These are phyloP conservation scores for Oopsacas minuta DNA, from an alignment of 37 sponge, comb jelly and placozoan species.

Conservation along the genomic window DNA sequence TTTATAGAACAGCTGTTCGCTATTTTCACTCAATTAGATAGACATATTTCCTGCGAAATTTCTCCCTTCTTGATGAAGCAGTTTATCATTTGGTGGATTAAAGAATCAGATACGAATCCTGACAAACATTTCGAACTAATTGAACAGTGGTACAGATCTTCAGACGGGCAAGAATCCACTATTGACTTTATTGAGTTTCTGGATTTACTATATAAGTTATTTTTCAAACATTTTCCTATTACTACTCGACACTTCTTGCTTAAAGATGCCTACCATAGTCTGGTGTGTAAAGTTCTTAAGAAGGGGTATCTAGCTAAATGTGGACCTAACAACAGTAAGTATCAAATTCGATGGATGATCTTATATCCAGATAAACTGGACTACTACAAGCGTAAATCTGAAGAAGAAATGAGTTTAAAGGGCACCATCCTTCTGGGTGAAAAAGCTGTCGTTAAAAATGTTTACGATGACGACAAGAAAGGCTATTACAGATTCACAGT, in stretches of 20 bases:
- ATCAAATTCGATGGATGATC: not conserved
- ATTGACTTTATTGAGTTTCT: constrained; percentile 2
- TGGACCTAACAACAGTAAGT: not conserved
- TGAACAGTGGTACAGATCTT: not conserved
- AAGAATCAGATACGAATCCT: not conserved
- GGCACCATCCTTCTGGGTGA: not conserved
- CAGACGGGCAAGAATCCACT: not conserved
- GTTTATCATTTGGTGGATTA: not conserved
- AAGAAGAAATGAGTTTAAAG: not conserved
- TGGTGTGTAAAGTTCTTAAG: not conserved
- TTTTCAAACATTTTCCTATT: not conserved
- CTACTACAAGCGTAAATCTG: not conserved
- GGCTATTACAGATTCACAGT: not conserved
- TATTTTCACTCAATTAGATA: constrained; percentile 1
- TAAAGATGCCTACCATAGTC: not conserved
- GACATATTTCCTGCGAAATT: not conserved
- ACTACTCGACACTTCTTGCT: not conserved
- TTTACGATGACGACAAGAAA: not conserved
- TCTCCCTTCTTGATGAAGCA: constrained; percentile 7
- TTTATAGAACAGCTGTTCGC: not conserved
- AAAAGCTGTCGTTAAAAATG: not conserved
- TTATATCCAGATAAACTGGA: not conserved
- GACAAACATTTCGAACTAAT: not conserved
- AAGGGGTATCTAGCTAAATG: not conserved
- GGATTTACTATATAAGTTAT: not conserved